These are phyloP conservation scores for Bombycilla garrulus DNA, from an alignment of 2,113 vertebrate genomes.

Conservation along the genomic window DNA sequence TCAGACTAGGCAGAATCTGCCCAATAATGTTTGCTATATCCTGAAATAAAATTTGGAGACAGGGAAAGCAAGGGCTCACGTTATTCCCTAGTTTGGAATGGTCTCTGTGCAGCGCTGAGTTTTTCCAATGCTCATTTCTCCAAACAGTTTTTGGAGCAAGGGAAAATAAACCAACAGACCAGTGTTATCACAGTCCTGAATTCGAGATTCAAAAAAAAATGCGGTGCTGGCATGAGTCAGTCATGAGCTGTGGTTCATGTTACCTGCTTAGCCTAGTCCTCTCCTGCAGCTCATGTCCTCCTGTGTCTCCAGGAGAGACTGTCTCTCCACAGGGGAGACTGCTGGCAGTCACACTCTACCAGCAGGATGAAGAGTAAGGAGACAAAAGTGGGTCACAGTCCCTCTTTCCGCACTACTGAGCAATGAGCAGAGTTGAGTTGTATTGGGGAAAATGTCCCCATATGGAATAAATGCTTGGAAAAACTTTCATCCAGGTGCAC, in stretches of 20 bases:
- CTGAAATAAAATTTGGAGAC: not conserved
- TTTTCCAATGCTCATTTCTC: not conserved
- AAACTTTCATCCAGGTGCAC: not conserved
- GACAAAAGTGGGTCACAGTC: not conserved
- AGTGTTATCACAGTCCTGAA: not conserved
- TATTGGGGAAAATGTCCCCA: not conserved
- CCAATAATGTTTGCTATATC: not conserved
- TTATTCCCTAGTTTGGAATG: not conserved
- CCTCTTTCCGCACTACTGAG: not conserved
- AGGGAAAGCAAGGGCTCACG: not conserved
- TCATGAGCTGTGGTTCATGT: not conserved
- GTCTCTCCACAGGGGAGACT: not conserved
- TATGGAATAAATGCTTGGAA: not conserved
- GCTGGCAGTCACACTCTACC: not conserved
- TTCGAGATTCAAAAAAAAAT: not conserved
- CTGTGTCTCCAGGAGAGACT: not conserved
- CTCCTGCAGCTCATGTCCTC: not conserved
- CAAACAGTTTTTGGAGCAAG: not conserved
- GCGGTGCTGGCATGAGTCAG: not conserved
- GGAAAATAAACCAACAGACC: not conserved
- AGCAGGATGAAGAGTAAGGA: not conserved
- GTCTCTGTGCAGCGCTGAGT: not conserved
- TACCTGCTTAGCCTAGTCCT: not conserved
- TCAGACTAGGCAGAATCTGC: not conserved
- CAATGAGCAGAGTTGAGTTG: not conserved